Evolutionary conservation across 2,888 invertebrate genomes (phyloP).

Genomic region (Cerceris rybyensis): DNA sequence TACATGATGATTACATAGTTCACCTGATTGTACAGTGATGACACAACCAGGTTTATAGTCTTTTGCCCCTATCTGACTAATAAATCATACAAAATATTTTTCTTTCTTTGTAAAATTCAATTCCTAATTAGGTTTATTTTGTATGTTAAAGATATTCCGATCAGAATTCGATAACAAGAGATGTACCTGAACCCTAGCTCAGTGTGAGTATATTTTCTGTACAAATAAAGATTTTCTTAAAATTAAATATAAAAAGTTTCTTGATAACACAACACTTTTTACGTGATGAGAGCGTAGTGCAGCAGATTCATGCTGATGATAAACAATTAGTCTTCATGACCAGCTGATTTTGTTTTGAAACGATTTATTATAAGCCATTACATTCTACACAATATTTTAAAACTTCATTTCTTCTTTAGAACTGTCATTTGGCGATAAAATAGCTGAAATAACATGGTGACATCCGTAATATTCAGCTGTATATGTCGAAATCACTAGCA

Average conservation of each 20-base stretch:
- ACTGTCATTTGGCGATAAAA: background rate
- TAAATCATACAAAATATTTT: background rate
- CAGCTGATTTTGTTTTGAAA: constrained; percentile 81
- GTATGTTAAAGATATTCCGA: no score
- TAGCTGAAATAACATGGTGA: no score
- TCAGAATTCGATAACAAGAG: no score
- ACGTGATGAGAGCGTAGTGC: constrained; percentile 79
- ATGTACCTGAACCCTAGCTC: no score
- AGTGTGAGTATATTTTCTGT: no score
- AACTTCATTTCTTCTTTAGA: background rate
- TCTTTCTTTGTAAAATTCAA: background rate
- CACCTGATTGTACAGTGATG: constrained; percentile 70
- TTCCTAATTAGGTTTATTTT: no score
- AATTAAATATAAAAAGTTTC: background rate
- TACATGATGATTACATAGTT: constrained; percentile 22
- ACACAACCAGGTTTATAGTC: constrained; percentile 65
- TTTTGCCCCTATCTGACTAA: constrained; percentile 84
- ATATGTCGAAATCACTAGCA: no score
- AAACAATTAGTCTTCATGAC: constrained; percentile 81
- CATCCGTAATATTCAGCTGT: no score
- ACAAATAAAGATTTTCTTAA: no score
- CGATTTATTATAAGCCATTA: background rate
- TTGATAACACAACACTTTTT: constrained; percentile 1
- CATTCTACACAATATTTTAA: background rate
- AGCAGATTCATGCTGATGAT: constrained; percentile 76